A percentile compares a stretch with the other conserved stretches of the same genome.
Evolutionary conservation across 2,113 vertebrate genomes (phyloP).

Genomic region (Ranitomeya imitator): DNA sequence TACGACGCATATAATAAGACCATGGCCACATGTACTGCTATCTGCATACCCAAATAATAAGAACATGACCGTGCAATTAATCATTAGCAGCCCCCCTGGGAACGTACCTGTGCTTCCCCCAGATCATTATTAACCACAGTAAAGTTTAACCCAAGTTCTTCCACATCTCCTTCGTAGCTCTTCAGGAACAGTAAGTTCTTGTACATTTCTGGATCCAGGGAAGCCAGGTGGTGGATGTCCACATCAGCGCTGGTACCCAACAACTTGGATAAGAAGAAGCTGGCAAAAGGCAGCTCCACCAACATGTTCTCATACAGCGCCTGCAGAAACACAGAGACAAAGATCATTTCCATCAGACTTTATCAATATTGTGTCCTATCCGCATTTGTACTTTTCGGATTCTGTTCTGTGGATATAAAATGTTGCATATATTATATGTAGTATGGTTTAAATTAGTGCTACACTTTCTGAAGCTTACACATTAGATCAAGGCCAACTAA

Average conservation of each 20-base stretch:
- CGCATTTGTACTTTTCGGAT: background rate
- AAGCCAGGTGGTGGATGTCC: constrained; percentile 97
- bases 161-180: constrained; percentile 95
- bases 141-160: constrained; percentile 97
- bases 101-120: constrained; percentile 90
- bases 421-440: background rate
- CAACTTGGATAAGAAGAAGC: constrained; percentile 97
- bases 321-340: constrained; percentile 65
- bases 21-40: constrained; percentile 65
- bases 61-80: constrained; percentile 62
- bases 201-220: constrained; percentile 95
- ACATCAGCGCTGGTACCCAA: constrained; percentile 95
- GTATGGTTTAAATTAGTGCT: background rate
- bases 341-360: background rate
- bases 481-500: too few species aligned
- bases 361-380: background rate
- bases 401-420: background rate
- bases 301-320: constrained; percentile 98
- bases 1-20: constrained; percentile 65
- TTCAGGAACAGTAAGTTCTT: constrained; percentile 96
- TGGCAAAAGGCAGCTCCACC: constrained; percentile 95
- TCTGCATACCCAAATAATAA: constrained; percentile 63
- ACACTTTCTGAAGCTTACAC: too few species aligned
- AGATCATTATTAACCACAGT: constrained; percentile 97
- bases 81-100: constrained; percentile 61